Evolutionary conservation across 2,797 vertebrate species (phyloP).

Genomic region (Liparis tanakae): DNA sequence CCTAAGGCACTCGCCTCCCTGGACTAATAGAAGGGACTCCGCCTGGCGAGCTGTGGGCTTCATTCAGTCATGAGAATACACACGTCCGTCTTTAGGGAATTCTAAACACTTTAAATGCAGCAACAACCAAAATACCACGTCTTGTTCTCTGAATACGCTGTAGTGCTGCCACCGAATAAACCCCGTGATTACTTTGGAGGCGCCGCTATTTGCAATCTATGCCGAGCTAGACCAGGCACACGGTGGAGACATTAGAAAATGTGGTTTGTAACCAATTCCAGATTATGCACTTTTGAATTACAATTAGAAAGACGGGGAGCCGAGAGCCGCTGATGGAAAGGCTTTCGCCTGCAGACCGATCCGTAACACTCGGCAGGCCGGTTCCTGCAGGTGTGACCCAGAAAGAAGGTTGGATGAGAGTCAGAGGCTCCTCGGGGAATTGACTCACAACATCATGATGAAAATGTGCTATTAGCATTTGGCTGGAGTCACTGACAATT

Average conservation of each 20-base stretch:
- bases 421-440: slow-evolving; percentile 42
- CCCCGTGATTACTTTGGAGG: slow-evolving; percentile 63
- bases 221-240: slow-evolving; percentile 50
- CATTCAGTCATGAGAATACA: slow-evolving; percentile 53
- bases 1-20: slow-evolving; percentile 49
- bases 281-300: slow-evolving; percentile 74
- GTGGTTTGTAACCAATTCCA: slow-evolving; percentile 74
- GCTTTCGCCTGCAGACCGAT: slow-evolving; percentile 41
- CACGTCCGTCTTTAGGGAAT: slow-evolving; percentile 43
- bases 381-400: slow-evolving; percentile 73
- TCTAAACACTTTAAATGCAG: slow-evolving; percentile 48
- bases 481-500: slow-evolving; percentile 37
- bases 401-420: slow-evolving; percentile 63
- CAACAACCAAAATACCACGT: slow-evolving; percentile 44
- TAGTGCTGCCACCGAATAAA: slow-evolving; percentile 49
- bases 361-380: slow-evolving; percentile 39
- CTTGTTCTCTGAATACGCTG: slow-evolving; percentile 53
- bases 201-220: slow-evolving; percentile 48
- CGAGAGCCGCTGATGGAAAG: slow-evolving; percentile 46
- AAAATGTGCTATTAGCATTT: slow-evolving; percentile 65
- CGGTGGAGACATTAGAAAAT: slow-evolving; percentile 65
- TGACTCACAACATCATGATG: slow-evolving; percentile 52
- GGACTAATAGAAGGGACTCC: slow-evolving; percentile 57
- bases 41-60: slow-evolving; percentile 28
- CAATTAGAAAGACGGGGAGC: slow-evolving; percentile 72